phyloP scores from a whole-genome alignment of 2,797 vertebrate species.

The Mus minutoides region DNA sequence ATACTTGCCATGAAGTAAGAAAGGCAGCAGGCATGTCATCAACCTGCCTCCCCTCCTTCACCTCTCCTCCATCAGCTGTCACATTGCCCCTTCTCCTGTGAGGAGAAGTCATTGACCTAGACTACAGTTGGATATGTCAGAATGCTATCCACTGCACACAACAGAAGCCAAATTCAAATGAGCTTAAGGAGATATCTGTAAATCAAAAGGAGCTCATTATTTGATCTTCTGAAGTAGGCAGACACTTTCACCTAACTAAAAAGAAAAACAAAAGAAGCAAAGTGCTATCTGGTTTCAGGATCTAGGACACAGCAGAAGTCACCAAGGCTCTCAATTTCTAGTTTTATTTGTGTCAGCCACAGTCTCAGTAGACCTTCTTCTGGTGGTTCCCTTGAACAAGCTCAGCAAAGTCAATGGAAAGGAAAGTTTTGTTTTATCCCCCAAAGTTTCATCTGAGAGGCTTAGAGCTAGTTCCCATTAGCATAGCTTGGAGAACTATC shows the following conservation, averaged over 20 bases:
- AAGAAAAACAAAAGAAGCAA: not conserved
- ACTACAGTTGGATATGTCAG: not conserved
- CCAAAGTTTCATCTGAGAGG: not conserved
- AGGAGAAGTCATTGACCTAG: not conserved
- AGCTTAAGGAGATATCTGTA: not conserved
- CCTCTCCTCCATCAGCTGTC: not conserved
- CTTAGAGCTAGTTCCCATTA: not conserved
- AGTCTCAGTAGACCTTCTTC: not conserved
- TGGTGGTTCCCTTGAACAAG: not conserved
- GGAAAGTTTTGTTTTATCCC: not conserved
- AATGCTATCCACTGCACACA: not conserved
- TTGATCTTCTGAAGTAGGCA: not conserved
- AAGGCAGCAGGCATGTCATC: not conserved
- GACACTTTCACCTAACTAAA: not conserved
- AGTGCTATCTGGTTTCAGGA: not conserved
- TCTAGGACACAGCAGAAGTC: not conserved
- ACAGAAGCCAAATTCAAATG: not conserved
- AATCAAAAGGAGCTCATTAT: conserved; percentile 22
- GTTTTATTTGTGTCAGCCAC: not conserved
- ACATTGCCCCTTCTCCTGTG: not conserved
- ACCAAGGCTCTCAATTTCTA: not conserved
- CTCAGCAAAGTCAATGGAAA: not conserved
- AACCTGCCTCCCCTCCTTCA: not conserved
- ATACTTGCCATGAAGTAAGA: not conserved
- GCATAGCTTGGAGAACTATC: not conserved